These are phyloP conservation scores for Lasiommata megera DNA, from an alignment of 2,888 invertebrate genomes.

Conservation along the genomic window DNA sequence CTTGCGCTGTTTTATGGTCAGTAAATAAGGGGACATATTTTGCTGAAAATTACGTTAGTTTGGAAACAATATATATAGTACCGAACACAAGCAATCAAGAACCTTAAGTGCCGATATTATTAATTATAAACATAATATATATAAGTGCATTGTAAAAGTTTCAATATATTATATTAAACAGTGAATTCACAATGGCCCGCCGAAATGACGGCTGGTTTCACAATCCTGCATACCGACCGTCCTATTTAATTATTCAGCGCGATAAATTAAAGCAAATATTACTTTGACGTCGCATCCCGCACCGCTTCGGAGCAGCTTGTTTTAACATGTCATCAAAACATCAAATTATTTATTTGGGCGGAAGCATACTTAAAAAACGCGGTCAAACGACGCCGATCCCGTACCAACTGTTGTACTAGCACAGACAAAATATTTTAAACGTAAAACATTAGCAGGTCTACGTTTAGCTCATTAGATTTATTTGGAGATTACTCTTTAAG, in stretches of 20 bases:
- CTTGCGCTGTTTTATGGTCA: slow-evolving; percentile 2
- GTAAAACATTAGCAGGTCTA: too few relatives aligned
- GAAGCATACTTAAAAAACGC: too few relatives aligned
- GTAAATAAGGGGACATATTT: slow-evolving; percentile 5
- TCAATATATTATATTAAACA: neutral
- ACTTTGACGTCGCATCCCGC: slow-evolving; percentile 16
- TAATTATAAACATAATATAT: neutral
- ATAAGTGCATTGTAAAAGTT: neutral
- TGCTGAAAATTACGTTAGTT: slow-evolving; percentile 14
- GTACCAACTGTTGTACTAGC: too few relatives aligned
- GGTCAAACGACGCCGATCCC: too few relatives aligned
- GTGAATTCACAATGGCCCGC: slow-evolving; percentile 5
- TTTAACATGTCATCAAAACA: slow-evolving; percentile 22
- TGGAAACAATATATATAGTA: slow-evolving; percentile 11
- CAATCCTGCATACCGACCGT: slow-evolving; percentile 4
- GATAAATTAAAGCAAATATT: slow-evolving; percentile 28
- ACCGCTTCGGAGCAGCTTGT: slow-evolving; percentile 20
- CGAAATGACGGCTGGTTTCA: slow-evolving; percentile 9
- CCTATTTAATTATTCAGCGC: slow-evolving; percentile 21
- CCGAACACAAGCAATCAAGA: slow-evolving; percentile 19
- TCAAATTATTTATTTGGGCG: slow-evolving; percentile 16
- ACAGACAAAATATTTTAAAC: too few relatives aligned
- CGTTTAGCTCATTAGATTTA: too few relatives aligned
- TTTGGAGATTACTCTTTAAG: too few relatives aligned
- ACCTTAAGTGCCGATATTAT: neutral